Base-by-base conservation (phyloP, 2,113 vertebrate genomes). In the Brachyistius frenatus region DNA sequence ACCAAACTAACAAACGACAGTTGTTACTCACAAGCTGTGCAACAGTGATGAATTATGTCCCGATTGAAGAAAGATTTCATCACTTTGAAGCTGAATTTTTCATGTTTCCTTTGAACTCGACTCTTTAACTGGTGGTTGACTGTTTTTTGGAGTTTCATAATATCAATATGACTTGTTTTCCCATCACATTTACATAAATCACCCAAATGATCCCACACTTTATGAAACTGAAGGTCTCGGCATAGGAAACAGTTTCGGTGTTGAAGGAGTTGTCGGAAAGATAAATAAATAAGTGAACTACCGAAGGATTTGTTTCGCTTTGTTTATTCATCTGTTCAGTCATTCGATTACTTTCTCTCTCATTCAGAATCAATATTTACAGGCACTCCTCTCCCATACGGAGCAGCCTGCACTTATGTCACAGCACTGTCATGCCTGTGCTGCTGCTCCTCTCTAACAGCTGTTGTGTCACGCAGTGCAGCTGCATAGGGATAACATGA, bases 401-500 rank as follows among this genome's bases (percentile, higher is more conserved):
- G 90, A 91, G 84, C 46, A 31, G 66, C 14, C 63, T 82, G 62
- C 78, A 47, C 78, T 78, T 76, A 68, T 86, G 73, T 86, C 73
- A 78, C 66, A 54, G 80, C 68, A 64, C 73, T 80, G 73, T 83
- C 86, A 84, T 85, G 63, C 68, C 46, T 52, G 49, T 31, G 65
- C 61, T 55, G 68, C 57, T 67, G 53, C 83, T 72, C 76, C 35
- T 71, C 64, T 76, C 60, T 36, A 89, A 68, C 89, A 90, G 83
- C 70, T 91, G 90, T 83, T 88, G 76, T 84, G 74, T 72, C 80
- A n/a, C 69, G 73, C 77, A 39, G 78, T 81, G 80, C 83, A 89
- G 76, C 74, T 89, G 86, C 80, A 80, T 61, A 55, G 63, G 66
- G 83, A 87, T 86, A 89, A 79, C 85, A 71, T 90, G 83, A 87